phyloP scores from a whole-genome alignment of 2,113 vertebrate species.

The Haemorhous mexicanus region DNA sequence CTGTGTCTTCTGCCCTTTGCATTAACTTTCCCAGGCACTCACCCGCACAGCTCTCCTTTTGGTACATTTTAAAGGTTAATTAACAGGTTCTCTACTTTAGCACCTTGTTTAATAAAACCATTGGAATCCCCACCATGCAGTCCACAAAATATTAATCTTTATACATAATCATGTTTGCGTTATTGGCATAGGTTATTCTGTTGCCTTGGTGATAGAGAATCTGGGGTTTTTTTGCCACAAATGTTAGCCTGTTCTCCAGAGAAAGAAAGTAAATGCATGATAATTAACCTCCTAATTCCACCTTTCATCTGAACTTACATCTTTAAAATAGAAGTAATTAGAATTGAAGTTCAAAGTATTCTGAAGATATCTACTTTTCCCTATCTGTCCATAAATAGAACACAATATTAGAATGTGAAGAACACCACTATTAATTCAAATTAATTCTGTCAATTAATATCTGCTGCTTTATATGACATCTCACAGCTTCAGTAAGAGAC shows the following conservation, averaged over 20 bases:
- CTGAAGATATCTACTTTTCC: background rate
- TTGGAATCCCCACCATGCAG: background rate
- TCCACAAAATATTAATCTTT: background rate
- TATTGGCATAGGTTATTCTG: background rate
- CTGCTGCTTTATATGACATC: background rate
- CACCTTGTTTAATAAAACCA: background rate
- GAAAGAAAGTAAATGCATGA: background rate
- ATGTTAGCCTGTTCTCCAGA: background rate
- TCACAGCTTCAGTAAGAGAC: background rate
- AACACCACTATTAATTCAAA: background rate
- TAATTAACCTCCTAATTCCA: background rate
- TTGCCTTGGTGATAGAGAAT: background rate
- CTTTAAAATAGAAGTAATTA: background rate
- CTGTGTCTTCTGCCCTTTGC: background rate
- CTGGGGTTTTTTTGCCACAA: fast-evolving
- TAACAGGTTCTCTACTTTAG: background rate
- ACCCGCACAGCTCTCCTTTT: fast-evolving
- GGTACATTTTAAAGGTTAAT: background rate
- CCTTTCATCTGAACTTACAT: background rate
- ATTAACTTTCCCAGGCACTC: background rate
- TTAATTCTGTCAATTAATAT: background rate
- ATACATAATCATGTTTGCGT: background rate
- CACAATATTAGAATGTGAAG: background rate
- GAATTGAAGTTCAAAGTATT: background rate
- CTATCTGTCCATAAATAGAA: background rate